These are phyloP conservation scores for Apostichopus leukothele DNA, from an alignment of 53 echinoderm and acorn worm genomes.

Conservation along the genomic window DNA sequence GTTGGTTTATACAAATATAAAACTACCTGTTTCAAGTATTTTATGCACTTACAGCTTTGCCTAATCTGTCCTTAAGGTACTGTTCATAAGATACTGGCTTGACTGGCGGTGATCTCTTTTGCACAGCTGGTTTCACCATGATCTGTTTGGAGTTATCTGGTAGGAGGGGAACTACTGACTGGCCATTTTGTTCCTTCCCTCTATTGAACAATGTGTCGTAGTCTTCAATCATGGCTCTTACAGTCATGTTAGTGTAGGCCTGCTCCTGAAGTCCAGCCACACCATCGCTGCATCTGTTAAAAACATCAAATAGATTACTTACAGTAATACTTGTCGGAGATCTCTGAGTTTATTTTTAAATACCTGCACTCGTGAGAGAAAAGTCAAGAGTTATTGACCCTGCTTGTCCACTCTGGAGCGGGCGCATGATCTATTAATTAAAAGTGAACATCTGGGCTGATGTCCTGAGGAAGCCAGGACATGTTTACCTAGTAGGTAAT, in stretches of 20 bases:
- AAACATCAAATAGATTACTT: not conserved
- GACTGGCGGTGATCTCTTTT: conserved; percentile 74
- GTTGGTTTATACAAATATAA: no score
- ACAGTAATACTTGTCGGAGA: no score
- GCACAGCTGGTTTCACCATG: conserved; percentile 74
- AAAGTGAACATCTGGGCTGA: not conserved
- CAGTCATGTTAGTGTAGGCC: conserved; percentile 80
- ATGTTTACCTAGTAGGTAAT: no score
- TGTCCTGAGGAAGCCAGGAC: no score
- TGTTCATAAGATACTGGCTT: conserved; percentile 64
- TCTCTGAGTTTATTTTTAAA: no score
- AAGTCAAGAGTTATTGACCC: no score
- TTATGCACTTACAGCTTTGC: conserved; percentile 32
- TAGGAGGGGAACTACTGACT: not conserved
- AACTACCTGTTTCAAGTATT: no score
- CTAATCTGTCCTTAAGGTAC: conserved; percentile 52
- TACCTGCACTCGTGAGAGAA: no score
- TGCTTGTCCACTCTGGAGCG: no score
- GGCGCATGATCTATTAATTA: no score
- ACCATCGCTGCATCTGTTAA: conserved; percentile 83
- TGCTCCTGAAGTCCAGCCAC: conserved; percentile 88
- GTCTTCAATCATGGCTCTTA: conserved; percentile 79
- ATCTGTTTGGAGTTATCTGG: conserved; percentile 66
- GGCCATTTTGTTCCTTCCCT: conserved; percentile 33
- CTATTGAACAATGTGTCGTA: conserved; percentile 66